Evolutionary conservation across 2,888 invertebrate genomes (phyloP), one percentile per base, ranked within the genome.

Genomic region (Zaprionus obscuricornis): DNA sequence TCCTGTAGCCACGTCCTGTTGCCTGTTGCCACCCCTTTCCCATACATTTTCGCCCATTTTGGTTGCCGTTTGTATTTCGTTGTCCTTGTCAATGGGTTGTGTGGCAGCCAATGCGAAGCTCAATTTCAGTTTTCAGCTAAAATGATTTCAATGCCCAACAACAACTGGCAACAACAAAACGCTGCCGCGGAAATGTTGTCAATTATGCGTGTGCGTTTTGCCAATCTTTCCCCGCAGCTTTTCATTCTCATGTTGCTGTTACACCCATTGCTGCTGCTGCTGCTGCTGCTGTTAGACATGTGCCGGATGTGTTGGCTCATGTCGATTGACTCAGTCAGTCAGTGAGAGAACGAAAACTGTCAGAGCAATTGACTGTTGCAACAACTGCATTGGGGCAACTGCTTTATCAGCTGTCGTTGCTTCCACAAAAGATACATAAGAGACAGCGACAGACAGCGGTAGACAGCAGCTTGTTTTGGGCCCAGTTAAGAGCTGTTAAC

Each of bases 151-250:
- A 75, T 73, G 67, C 11, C 11, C 18, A 26, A 43, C 43, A 29
- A 11, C 7, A 60, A 46, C 72, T 24, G 33, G 45, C 59, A 50
- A 51, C 52, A 64, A 73, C 73, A 73, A 71, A 67, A 56, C n/a
- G 69, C 71, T 26, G 55, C 51, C 55, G 57, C 82, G 82, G 77
- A 78, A 66, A 64, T 67, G 85, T 66, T 78, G 85, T 84, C 78
- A 84, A 77, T 78, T 84, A 81, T 72, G 68, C 62, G 51, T 47
- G 62, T 66, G 47, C 66, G 66, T 66, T 71, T 66, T 26, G 27
- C n/a, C 68, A 51, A 66, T 59, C 33, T 43, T 47, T 39, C 42
- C 14, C n/a, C 31, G n/a, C n/a, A n/a, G n/a, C n/a, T 6, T 18
- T 29, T 14, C 3, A 13, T 3, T 1, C n/a, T 10, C 7, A 5